Evolutionary conservation across 23 tunicate genomes (phyloP).

Genomic region (Halocynthia aurantium): DNA sequence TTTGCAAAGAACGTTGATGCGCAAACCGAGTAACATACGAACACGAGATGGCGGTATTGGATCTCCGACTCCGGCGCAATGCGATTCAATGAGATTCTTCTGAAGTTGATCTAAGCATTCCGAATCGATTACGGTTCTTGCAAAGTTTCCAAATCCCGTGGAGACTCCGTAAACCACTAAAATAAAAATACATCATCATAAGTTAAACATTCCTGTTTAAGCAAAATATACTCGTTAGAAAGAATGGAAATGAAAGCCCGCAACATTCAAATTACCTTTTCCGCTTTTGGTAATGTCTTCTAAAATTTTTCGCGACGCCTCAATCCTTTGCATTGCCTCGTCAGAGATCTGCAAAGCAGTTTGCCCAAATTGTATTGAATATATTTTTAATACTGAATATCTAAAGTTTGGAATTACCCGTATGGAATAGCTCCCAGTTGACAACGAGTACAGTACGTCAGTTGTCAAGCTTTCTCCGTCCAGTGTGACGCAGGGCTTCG

Average conservation of each 20-base stretch:
- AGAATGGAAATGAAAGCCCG: neutral
- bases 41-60: slow-evolving; percentile 66
- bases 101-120: slow-evolving; percentile 62
- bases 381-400: too few relatives aligned
- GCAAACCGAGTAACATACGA: slow-evolving; percentile 83
- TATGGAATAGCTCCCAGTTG: slow-evolving; percentile 33
- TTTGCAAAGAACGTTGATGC: slow-evolving; percentile 79
- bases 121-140: slow-evolving; percentile 42
- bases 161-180: slow-evolving; percentile 85
- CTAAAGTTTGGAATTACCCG: slow-evolving; percentile 15
- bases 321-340: slow-evolving; percentile 36
- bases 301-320: slow-evolving; percentile 53
- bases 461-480: slow-evolving; percentile 62
- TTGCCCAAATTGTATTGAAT: neutral
- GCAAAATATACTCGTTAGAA: neutral
- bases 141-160: slow-evolving; percentile 92
- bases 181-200: neutral
- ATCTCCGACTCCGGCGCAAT: slow-evolving; percentile 83
- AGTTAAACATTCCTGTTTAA: too few relatives aligned
- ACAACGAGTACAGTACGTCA: slow-evolving; percentile 46
- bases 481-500: neutral
- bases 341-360: slow-evolving; percentile 30
- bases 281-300: slow-evolving; percentile 7
- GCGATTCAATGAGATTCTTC: slow-evolving; percentile 78
- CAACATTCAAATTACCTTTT: neutral